These are phyloP conservation scores for Lordiphosa stackelbergi DNA, from an alignment of 1,140 invertebrate genomes.

Conservation along the genomic window DNA sequence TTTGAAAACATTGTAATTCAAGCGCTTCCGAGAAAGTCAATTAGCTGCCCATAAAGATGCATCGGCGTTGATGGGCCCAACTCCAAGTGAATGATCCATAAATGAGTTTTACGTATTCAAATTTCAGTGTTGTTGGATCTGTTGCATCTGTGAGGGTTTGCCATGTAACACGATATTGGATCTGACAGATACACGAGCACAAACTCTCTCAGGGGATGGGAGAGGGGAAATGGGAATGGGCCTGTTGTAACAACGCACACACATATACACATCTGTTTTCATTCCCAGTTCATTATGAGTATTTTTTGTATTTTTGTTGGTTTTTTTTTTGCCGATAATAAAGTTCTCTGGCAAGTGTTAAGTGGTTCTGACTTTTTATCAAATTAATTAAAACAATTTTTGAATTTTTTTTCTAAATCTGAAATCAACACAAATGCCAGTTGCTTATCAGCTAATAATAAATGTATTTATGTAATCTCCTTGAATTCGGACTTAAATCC, in stretches of 20 bases:
- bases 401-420: background rate
- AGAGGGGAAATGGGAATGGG: background rate
- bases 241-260: conserved; percentile 37
- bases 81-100: conserved; percentile 33
- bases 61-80: conserved; percentile 25
- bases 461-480: no score
- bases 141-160: conserved; percentile 56
- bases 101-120: conserved; percentile 65
- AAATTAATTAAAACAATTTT: conserved; percentile 13
- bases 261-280: conserved; percentile 57
- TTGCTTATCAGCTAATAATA: no score
- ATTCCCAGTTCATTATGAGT: conserved; percentile 17
- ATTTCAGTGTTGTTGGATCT: conserved; percentile 47
- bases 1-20: conserved; percentile 74
- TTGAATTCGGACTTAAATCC: background rate
- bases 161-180: conserved; percentile 62
- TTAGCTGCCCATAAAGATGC: conserved; percentile 65
- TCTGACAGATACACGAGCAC: conserved; percentile 69
- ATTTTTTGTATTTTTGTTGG: background rate
- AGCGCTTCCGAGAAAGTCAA: conserved; percentile 72
- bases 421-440: no score
- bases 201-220: conserved; percentile 32
- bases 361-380: background rate
- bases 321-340: background rate
- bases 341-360: no score